Evolutionary conservation across 2,888 invertebrate genomes (phyloP).

Genomic region (Dorcus parallelipipedus): DNA sequence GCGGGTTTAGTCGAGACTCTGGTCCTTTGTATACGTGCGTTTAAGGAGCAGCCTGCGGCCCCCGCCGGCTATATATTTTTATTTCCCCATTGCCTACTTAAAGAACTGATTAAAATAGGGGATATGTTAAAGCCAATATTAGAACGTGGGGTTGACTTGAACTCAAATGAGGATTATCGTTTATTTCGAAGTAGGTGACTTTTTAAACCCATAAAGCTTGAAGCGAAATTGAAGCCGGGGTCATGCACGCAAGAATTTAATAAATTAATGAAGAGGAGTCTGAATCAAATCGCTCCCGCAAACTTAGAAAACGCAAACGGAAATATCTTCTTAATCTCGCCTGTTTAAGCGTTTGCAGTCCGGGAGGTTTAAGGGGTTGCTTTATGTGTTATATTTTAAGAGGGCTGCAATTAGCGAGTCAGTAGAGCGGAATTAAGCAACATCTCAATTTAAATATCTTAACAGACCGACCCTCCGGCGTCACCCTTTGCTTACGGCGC

Average conservation of each 20-base stretch:
- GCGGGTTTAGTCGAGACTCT: slow-evolving; percentile 34
- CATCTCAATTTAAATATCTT: slow-evolving; percentile 51
- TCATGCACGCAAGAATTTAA: too few relatives aligned
- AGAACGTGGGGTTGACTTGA: slow-evolving; percentile 32
- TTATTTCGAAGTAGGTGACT: slow-evolving; percentile 15
- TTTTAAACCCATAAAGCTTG: slow-evolving; percentile 17
- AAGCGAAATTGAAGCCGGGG: too few relatives aligned
- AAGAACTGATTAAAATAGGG: slow-evolving; percentile 50
- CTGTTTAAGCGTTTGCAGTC: slow-evolving; percentile 26
- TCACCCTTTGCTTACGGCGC: slow-evolving; percentile 22
- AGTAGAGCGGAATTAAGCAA: slow-evolving; percentile 49
- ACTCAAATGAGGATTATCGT: slow-evolving; percentile 20
- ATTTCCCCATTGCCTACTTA: slow-evolving; percentile 51
- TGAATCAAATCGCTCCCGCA: not conserved
- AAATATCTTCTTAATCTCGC: slow-evolving; percentile 22
- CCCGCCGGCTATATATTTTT: slow-evolving; percentile 47
- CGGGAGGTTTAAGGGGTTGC: slow-evolving; percentile 37
- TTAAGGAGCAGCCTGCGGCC: slow-evolving; percentile 29
- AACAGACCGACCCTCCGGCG: slow-evolving; percentile 29
- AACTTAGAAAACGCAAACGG: slow-evolving; percentile 6
- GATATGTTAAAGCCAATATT: slow-evolving; percentile 47
- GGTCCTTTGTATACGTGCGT: slow-evolving; percentile 25
- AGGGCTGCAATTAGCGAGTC: slow-evolving; percentile 49
- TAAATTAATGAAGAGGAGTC: too few relatives aligned
- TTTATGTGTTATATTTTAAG: slow-evolving; percentile 46